Conservation (phyloP, 2,888 invertebrate genomes). For the Vesta saturnalis region DNA sequence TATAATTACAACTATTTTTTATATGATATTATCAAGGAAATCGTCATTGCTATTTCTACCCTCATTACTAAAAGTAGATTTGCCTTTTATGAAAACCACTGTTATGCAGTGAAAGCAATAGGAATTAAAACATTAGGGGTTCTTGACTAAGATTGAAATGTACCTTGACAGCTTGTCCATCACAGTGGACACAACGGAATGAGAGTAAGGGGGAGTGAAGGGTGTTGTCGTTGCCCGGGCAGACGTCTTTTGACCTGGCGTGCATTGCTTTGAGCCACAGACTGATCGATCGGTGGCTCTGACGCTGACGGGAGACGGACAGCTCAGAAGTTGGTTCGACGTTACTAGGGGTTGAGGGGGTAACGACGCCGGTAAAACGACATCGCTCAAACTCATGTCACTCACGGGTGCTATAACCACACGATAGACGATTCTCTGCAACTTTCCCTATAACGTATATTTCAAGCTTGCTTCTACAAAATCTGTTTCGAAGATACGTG, state of each 20-base stretch:
- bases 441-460: constrained; percentile 29
- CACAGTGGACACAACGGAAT: constrained; percentile 49
- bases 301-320: constrained; percentile 63
- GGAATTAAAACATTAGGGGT: no score
- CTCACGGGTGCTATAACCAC: constrained; percentile 40
- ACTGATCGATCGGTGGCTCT: constrained; percentile 61
- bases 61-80: no score
- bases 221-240: constrained; percentile 61
- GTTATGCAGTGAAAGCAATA: no score
- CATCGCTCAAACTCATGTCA: constrained; percentile 46
- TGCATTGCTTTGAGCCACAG: constrained; percentile 64
- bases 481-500: constrained; percentile 16
- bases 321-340: constrained; percentile 53
- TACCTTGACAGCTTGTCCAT: constrained; percentile 54
- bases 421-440: constrained; percentile 37
- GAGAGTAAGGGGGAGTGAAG: constrained; percentile 45
- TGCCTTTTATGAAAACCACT: no score
- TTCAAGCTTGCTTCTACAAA: constrained; percentile 18
- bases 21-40: no score
- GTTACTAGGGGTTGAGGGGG: constrained; percentile 40
- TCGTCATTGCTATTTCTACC: no score
- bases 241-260: constrained; percentile 64
- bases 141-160: constrained; percentile 52
- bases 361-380: constrained; percentile 46
- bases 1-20: not conserved